Evolutionary conservation across 2,113 vertebrate species (phyloP), one percentile per base, ranked within the genome.

Genomic region (Pseudonaja textilis): DNA sequence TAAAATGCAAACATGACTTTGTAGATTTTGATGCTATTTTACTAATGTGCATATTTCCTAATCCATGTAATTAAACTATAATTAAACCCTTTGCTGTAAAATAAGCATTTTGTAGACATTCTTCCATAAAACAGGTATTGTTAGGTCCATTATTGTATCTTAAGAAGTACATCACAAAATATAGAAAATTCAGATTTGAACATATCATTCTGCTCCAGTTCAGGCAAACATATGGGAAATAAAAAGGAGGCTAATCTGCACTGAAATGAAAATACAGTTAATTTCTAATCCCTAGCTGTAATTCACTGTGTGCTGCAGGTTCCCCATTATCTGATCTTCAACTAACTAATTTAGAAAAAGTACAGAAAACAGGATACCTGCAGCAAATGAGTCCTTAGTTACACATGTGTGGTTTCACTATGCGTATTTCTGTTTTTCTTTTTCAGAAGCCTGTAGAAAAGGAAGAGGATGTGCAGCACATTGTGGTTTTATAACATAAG

Each of bases 391-490:
- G 0, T 59, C 52, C 95, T 95, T 93, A 86, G 92, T 93, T 94
- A 93, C 39, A 47, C 94, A 25, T 93, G 93, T 97, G 97, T 93
- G 97, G 98, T 98, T 98, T 97, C 94, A 85, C 93, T 90, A 86
- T 91, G 94, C 95, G 95, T 87, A 95, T 96, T 98, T 97, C 97
- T 98, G 97, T 94, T 97, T 94, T 97, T 97, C 95, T 97, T 91
- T 94, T 95, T 96, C 94, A 96, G 91, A 96, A 95, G 89, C 69
- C 95, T 94, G 69, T 94, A 18, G 89, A 95, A 97, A 97, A 98
- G 97, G 97, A 97, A 98, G 97, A 97, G 96, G 97, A 97, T 94
- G 97, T 95, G 97, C 96, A 97, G 97, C 95, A 93, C 94, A 91
- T 23, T 97, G 96, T 57, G 95, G 97, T 98, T 97, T 81, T 97